Evolutionary conservation across 1,140 invertebrate genomes (phyloP).

Genomic region (Drosophila arizonae): DNA sequence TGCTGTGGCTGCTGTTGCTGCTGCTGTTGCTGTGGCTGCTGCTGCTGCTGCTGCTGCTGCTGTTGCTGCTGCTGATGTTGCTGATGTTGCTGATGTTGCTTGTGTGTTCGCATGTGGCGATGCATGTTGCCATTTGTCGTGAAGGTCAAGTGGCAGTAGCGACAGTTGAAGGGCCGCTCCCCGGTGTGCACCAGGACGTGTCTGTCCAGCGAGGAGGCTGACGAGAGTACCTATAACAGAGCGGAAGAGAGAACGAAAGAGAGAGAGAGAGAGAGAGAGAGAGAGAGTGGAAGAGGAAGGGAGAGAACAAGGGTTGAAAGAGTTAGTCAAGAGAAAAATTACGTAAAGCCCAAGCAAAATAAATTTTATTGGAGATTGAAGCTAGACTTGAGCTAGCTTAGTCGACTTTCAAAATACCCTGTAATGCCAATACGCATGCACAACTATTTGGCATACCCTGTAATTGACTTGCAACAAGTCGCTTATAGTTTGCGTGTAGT

Average conservation of each 20-base stretch:
- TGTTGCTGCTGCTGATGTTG: slow-evolving; percentile 56
- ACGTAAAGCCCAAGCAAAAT: background rate
- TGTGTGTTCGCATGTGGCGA: slow-evolving; percentile 90
- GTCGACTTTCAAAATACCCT: background rate
- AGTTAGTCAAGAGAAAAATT: background rate
- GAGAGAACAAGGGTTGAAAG: background rate
- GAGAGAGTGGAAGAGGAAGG: background rate
- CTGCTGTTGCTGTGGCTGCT: slow-evolving; percentile 18
- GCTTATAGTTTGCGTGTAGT: no score
- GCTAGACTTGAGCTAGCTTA: background rate
- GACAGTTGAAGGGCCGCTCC: slow-evolving; percentile 90
- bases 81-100: slow-evolving; percentile 82
- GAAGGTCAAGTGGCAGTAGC: slow-evolving; percentile 91
- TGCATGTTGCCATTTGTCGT: slow-evolving; percentile 96
- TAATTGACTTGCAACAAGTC: no score
- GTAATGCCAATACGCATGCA: no score
- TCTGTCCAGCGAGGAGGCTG: slow-evolving; percentile 89
- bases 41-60: slow-evolving; percentile 63
- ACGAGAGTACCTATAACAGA: slow-evolving; percentile 86
- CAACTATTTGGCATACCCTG: no score
- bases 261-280: background rate
- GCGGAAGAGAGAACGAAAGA: background rate
- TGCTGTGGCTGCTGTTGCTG: slow-evolving; percentile 19
- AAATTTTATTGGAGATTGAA: background rate
- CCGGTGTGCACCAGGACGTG: slow-evolving; percentile 90